Evolutionary conservation across 2,113 vertebrate genomes (phyloP).

Genomic region (Pluvialis apricaria): DNA sequence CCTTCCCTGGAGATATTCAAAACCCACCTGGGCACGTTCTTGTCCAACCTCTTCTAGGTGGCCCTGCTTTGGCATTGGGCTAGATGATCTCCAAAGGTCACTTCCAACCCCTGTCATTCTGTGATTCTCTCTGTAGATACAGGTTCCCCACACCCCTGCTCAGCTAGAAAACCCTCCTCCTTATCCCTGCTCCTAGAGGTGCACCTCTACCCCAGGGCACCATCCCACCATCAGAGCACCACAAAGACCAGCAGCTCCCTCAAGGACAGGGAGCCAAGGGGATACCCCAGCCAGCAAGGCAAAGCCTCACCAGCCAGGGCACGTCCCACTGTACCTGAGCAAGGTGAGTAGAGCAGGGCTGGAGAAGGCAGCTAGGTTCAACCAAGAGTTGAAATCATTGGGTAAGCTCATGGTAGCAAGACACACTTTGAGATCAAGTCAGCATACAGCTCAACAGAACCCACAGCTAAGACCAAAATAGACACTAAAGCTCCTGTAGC

Average conservation of each 20-base stretch:
- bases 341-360: neutral
- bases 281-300: neutral
- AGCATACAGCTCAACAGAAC: rapidly evolving
- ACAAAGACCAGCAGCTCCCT: neutral
- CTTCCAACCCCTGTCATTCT: neutral
- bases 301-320: neutral
- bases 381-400: neutral
- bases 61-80: neutral
- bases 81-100: neutral
- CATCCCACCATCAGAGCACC: neutral
- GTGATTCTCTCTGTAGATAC: neutral
- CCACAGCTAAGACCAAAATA: rapidly evolving
- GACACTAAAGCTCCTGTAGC: rapidly evolving
- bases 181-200: neutral
- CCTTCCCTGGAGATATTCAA: no score
- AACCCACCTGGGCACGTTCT: no score
- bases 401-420: neutral
- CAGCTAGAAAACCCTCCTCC: neutral
- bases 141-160: no score
- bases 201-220: neutral
- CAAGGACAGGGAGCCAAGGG: neutral
- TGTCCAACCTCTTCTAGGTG: neutral
- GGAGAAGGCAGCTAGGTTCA: neutral
- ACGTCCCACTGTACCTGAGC: neutral
- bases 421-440: neutral